Evolutionary conservation across 1,140 invertebrate species (phyloP).

Genomic region (Drosophila parvula): DNA sequence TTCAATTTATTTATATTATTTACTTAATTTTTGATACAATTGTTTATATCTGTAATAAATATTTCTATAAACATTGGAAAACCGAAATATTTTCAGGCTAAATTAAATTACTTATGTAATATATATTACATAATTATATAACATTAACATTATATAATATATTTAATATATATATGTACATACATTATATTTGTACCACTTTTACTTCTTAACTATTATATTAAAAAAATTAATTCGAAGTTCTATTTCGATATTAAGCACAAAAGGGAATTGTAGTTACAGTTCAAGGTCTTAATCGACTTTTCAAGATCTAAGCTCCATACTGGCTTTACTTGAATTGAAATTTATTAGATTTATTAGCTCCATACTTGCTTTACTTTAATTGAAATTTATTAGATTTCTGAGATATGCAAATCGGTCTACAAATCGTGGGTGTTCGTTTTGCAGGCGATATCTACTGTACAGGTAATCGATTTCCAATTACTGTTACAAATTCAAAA

Average conservation of each 20-base stretch:
- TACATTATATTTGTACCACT: no score
- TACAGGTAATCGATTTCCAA: conserved; percentile 20
- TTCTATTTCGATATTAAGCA: background rate
- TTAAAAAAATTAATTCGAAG: no score
- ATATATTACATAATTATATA: no score
- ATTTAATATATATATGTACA: no score
- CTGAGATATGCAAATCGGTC: conserved; percentile 12
- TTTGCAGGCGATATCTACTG: conserved; percentile 10
- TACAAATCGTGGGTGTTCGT: background rate
- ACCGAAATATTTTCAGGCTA: no score
- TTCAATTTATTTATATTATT: no score
- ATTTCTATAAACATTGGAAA: no score
- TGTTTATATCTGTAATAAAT: no score
- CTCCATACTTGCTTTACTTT: conserved; percentile 15
- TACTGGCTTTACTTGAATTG: conserved; percentile 24
- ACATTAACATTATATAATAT: no score
- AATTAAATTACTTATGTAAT: no score
- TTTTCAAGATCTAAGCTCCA: background rate
- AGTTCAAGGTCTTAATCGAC: background rate
- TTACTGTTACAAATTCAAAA: conserved; percentile 34
- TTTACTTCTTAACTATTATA: no score
- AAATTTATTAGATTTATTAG: conserved; percentile 31
- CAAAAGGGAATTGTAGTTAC: background rate
- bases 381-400: conserved; percentile 38
- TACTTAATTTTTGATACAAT: no score